Conservation (phyloP, 2,113 vertebrate species). For the Brevimyrus niger region DNA sequence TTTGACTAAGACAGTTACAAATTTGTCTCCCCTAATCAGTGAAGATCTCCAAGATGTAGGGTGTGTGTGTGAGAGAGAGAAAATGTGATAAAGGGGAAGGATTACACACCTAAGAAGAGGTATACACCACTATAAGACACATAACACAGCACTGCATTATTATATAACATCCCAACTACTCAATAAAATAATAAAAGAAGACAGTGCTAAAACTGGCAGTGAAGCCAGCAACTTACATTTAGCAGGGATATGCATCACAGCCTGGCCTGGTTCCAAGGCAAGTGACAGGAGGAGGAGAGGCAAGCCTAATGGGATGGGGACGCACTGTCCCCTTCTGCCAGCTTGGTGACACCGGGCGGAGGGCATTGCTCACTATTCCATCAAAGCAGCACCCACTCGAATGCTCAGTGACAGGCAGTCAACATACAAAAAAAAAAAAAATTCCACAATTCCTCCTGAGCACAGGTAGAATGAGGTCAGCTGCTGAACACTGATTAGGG, state of each 20-base stretch:
- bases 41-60: neutral
- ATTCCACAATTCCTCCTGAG: neutral
- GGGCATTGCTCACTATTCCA: conserved; percentile 67
- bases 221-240: conserved; percentile 59
- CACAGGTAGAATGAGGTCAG: neutral
- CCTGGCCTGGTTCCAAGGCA: conserved; percentile 39
- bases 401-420: conserved; percentile 18
- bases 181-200: neutral
- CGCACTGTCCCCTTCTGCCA: conserved; percentile 60
- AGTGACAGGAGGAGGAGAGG: conserved; percentile 42
- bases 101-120: conserved; percentile 34
- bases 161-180: neutral
- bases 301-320: conserved; percentile 38
- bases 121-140: conserved; percentile 20
- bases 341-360: conserved; percentile 59
- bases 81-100: neutral
- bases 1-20: conserved; percentile 33
- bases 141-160: neutral
- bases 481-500: neutral
- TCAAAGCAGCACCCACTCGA: conserved; percentile 60
- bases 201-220: neutral
- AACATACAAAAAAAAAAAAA: neutral
- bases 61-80: neutral
- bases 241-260: conserved; percentile 59
- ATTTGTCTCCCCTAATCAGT: neutral